Evolutionary conservation across 2,797 vertebrate genomes (phyloP), one percentile per base, ranked within the genome.

Genomic region (Erethizon dorsatum): DNA sequence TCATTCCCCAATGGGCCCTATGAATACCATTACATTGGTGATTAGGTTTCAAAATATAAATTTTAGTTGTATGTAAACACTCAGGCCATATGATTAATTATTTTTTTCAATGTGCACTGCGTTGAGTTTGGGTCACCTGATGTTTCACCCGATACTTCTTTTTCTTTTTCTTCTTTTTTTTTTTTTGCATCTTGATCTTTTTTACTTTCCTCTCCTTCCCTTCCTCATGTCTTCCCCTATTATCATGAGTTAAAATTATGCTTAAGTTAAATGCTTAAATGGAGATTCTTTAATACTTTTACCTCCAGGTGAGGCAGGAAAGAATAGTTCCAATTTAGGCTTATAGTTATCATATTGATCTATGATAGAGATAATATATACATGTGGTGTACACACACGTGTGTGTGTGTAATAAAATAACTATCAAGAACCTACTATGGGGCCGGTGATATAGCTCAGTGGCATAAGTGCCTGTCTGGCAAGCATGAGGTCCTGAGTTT

Each of bases 211-310:
- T 65, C 33, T 65, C 31, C 63, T 65, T 65, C 63, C 31, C 11
- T 71, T 65, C 31, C 13, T 65, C 63, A 65, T 65, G 61, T 65
- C 28, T 31, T 65, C 61, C 26, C 28, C 12, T 31, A 31, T 65
- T 4, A 31, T 31, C 10, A 50, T n/a, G 33, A 57, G 9, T 78
- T 50, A 78, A 77, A 88, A 78, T 63, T 89, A 37, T 37, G 28
- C 45, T n/a, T 47, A 41, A 96, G 17, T 73, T 85, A n/a, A n/a
- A 67, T 92, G 1, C 77, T 83, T 85, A 63, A 91, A 41, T 56
- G 61, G 83, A 5, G 22, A 41, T 83, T 91, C 41, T 88, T 15
- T 63, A 45, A 6, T 26, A 57, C 56, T 91, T 82, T 91, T 8
- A 83, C 33, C 22, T 79, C 24, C 22, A 92, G 54, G 15, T 63